These are phyloP conservation scores for Plutella xylostella DNA, from an alignment of 2,888 invertebrate genomes.

Conservation along the genomic window DNA sequence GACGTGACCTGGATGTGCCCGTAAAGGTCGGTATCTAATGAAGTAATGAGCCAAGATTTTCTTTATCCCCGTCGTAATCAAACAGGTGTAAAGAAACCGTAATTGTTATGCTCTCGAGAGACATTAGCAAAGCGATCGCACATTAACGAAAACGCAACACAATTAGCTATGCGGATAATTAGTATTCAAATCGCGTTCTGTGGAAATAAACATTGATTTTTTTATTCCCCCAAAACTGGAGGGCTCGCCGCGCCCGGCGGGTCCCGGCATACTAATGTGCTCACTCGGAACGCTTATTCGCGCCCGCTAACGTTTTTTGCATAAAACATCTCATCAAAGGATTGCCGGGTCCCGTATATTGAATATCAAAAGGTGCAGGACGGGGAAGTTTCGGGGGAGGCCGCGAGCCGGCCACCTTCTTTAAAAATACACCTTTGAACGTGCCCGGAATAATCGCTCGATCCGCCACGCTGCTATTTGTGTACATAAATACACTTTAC, in stretches of 20 bases:
- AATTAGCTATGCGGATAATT: conserved; percentile 62
- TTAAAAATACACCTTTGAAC: conserved; percentile 66
- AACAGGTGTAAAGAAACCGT: conserved; percentile 15
- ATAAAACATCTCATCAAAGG: conserved; percentile 71
- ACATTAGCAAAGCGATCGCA: conserved; percentile 36
- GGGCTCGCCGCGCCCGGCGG: conserved; percentile 43
- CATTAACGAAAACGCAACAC: conserved; percentile 51
- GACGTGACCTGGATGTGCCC: neutral
- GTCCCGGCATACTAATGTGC: conserved; percentile 65
- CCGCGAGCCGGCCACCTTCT: conserved; percentile 50
- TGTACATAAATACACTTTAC: no score
- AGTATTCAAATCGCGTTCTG: conserved; percentile 61
- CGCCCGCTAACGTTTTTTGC: conserved; percentile 68
- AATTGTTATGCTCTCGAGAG: conserved; percentile 26
- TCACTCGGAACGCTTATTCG: conserved; percentile 66
- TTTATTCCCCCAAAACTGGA: conserved; percentile 62
- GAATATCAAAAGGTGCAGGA: conserved; percentile 67
- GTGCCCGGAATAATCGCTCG: conserved; percentile 57
- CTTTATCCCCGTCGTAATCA: no score
- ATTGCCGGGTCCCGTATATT: conserved; percentile 65
- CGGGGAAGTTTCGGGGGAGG: conserved; percentile 51
- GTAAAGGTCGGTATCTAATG: neutral
- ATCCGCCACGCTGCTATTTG: no score
- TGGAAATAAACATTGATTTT: conserved; percentile 68
- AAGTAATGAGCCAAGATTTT: no score